Conservation (phyloP, 2,797 vertebrate species). For the Lateolabrax maculatus region DNA sequence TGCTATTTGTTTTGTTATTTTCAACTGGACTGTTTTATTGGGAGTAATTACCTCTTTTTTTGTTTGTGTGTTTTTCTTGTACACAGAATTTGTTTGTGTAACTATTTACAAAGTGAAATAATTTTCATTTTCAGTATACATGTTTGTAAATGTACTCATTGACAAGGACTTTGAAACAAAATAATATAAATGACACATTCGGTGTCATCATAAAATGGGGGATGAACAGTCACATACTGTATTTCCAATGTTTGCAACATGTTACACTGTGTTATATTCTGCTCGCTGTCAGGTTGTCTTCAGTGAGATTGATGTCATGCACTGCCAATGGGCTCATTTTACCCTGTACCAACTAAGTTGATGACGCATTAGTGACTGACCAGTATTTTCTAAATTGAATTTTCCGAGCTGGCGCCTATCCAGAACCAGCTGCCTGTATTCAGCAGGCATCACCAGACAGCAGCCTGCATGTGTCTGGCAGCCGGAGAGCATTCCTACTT, state of each 20-base stretch:
- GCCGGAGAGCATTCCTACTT: slow-evolving; percentile 74
- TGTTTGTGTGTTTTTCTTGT: neutral
- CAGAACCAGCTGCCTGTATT: slow-evolving; percentile 77
- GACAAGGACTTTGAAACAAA: neutral
- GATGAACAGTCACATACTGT: slow-evolving; percentile 31
- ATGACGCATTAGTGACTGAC: slow-evolving; percentile 81
- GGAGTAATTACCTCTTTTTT: neutral
- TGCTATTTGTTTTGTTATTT: neutral
- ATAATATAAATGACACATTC: slow-evolving; percentile 3
- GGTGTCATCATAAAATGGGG: slow-evolving; percentile 30
- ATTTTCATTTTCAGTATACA: neutral
- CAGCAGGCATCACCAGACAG: slow-evolving; percentile 79
- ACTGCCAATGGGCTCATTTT: slow-evolving; percentile 70
- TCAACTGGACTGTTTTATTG: neutral
- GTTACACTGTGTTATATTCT: slow-evolving; percentile 53
- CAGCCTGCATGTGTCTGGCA: slow-evolving; percentile 77
- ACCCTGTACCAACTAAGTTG: slow-evolving; percentile 71
- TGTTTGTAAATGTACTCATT: neutral
- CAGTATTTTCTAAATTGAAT: slow-evolving; percentile 81
- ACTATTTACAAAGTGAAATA: neutral
- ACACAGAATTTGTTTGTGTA: neutral
- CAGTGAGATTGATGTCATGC: slow-evolving; percentile 75
- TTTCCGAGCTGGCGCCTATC: slow-evolving; percentile 72
- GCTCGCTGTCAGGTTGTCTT: slow-evolving; percentile 67
- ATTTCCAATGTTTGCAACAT: slow-evolving; percentile 57